Evolutionary conservation across 2,797 vertebrate species (phyloP), one percentile per base, ranked within the genome.

Genomic region (Cyprinella venusta): DNA sequence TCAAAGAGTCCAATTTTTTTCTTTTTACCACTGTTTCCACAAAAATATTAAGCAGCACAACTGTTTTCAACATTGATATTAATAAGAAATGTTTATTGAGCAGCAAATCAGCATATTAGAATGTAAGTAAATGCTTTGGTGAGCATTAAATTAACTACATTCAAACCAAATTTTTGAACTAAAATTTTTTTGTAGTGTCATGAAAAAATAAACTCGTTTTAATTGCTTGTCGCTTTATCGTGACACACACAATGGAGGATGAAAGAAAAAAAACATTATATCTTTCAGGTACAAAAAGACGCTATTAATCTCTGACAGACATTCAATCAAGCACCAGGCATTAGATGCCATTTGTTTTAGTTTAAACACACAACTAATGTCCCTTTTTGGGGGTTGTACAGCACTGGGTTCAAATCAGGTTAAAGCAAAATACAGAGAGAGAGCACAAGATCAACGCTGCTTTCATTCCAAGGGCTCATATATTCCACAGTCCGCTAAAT

Each of bases 381-480:
- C 70, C 24, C 9, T 30, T 45, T 61, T 45, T 2, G 9, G 18
- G 3, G 19, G 18, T 33, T 70, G 33, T 79, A 54, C 13, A 71
- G 50, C 36, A 18, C 12, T 64, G 21, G 10, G 78, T 84, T 77
- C 78, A 82, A 63, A 72, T 74, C 30, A 63, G 79, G 70, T 70
- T 68, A 38, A n/a, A 74, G 50, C 5, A 77, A 76, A 75, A 59
- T 38, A 59, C 48, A 77, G 7, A 7, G 63, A 74, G 24, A 68
- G 42, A 77, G 54, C 74, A 77, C 54, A 30, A 68, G 24, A 48
- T 40, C 45, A 50, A 75, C 6, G 21, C 63, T 71, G 16, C 65
- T 72, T 87, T 86, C 68, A 77, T 79, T 63, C 56, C 56, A 83
- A 76, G 69, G 61, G 24, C 30, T 78, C 68, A 79, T 77, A 79